phyloP scores from a whole-genome alignment of 2,888 invertebrate genomes.

The Eristalis tenax region DNA sequence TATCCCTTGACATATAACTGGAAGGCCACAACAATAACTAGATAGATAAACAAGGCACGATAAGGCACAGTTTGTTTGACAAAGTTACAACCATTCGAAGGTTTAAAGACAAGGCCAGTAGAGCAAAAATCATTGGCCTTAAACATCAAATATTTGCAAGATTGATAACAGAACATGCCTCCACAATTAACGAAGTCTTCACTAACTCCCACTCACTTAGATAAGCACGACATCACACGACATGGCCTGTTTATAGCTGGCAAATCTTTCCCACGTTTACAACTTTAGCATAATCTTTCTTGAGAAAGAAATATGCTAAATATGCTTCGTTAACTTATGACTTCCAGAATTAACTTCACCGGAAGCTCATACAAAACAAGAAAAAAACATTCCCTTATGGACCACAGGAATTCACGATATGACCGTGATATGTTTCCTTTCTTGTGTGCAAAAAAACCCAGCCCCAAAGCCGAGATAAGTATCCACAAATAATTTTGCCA shows the following conservation, averaged over 20 bases:
- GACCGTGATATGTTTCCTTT: not conserved
- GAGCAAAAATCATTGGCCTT: not conserved
- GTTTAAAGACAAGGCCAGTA: too few species aligned
- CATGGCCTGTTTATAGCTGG: not conserved
- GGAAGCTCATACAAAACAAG: conserved; percentile 32
- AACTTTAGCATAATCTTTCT: conserved; percentile 7
- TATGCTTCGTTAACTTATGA: not conserved
- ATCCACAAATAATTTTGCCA: conserved; percentile 15
- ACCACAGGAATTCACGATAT: conserved; percentile 38
- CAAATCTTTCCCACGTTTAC: not conserved
- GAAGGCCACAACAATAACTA: too few species aligned
- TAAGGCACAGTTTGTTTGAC: too few species aligned
- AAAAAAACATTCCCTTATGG: conserved; percentile 13
- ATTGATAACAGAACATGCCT: not conserved
- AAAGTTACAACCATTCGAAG: too few species aligned
- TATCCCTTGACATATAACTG: too few species aligned
- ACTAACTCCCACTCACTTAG: too few species aligned
- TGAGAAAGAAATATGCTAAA: not conserved
- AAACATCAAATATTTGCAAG: not conserved
- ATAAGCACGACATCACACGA: not conserved
- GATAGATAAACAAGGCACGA: too few species aligned
- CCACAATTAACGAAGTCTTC: too few species aligned
- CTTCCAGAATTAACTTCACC: conserved; percentile 23
- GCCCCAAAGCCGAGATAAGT: conserved; percentile 23
- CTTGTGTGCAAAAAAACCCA: not conserved